phyloP scores from a whole-genome alignment of 2,113 vertebrate genomes.

The Rhinopomastus cyanomelas region DNA sequence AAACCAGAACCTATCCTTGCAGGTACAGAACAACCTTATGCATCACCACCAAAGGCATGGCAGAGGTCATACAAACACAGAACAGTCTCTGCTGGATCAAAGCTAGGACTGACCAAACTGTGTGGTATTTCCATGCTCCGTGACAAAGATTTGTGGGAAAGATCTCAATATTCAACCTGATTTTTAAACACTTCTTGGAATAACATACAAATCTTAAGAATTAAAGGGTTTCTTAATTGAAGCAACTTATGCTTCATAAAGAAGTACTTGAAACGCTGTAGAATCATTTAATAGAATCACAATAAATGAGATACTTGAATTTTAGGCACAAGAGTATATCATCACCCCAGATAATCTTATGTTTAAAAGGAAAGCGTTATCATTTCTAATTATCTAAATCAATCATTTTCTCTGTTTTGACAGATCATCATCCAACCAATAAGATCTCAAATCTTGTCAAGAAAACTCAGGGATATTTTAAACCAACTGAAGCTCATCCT shows the following conservation, averaged over 20 bases:
- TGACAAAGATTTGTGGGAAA: neutral
- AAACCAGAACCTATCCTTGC: neutral
- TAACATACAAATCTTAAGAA: neutral
- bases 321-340: neutral
- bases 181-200: neutral
- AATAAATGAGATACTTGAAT: neutral
- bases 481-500: slow-evolving; percentile 25
- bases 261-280: neutral
- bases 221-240: neutral
- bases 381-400: slow-evolving; percentile 35
- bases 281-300: neutral
- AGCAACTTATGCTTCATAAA: neutral
- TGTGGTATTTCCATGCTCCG: neutral
- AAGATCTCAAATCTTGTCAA: slow-evolving; percentile 10
- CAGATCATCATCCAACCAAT: slow-evolving; percentile 58
- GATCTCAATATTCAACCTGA: neutral
- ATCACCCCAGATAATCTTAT: neutral
- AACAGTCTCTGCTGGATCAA: neutral
- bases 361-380: neutral
- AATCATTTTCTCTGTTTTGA: slow-evolving; percentile 58
- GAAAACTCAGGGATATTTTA: slow-evolving; percentile 20
- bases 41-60: neutral
- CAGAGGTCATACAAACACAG: neutral
- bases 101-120: neutral
- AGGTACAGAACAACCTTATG: neutral